Evolutionary conservation across 1,140 invertebrate genomes (phyloP).

Genomic region (Eupeodes corollae): DNA sequence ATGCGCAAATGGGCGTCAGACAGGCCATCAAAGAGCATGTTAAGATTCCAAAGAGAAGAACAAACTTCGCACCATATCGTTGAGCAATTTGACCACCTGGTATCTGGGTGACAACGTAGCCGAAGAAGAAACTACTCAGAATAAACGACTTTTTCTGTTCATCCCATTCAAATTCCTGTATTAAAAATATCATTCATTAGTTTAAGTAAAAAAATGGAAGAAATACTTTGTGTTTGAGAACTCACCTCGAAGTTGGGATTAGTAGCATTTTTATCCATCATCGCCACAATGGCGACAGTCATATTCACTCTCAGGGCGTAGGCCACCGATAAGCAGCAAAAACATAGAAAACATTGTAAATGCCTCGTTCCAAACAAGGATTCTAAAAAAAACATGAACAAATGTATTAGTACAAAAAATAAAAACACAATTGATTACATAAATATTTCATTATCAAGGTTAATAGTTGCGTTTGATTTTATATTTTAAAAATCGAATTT

Average conservation of each 20-base stretch:
- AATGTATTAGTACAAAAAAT: too few species aligned
- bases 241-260: conserved; percentile 31
- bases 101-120: conserved; percentile 39
- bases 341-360: conserved; percentile 50
- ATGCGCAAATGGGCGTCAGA: conserved; percentile 25
- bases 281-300: conserved; percentile 49
- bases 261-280: conserved; percentile 28
- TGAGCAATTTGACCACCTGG: conserved; percentile 52
- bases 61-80: conserved; percentile 44
- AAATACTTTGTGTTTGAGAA: background rate
- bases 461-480: too few species aligned
- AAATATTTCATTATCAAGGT: too few species aligned
- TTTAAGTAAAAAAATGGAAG: too few species aligned
- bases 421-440: too few species aligned
- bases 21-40: conserved; percentile 31
- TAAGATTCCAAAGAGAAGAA: background rate
- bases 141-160: conserved; percentile 20
- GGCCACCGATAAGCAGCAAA: conserved; percentile 49
- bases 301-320: conserved; percentile 55
- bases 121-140: conserved; percentile 50
- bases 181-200: too few species aligned
- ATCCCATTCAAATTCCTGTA: background rate
- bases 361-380: conserved; percentile 48
- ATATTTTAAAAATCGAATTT: too few species aligned
- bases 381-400: conserved; percentile 10